These are phyloP conservation scores for Dasypolia templi DNA, from an alignment of 2,888 invertebrate species.

Conservation along the genomic window DNA sequence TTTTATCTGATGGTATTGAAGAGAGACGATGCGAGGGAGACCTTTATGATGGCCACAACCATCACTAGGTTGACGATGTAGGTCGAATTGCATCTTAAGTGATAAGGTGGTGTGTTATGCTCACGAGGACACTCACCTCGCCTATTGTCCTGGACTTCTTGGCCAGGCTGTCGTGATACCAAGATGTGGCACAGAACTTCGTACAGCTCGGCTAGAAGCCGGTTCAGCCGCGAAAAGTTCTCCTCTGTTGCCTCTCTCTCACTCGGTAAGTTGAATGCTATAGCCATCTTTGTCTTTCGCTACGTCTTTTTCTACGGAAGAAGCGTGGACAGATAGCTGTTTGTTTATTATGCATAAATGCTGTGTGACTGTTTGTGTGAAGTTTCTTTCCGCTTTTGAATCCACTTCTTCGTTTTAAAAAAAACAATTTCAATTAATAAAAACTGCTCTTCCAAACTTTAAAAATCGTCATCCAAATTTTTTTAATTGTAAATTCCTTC, in stretches of 20 bases:
- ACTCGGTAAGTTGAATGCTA: slow-evolving; percentile 90
- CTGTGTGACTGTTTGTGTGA: slow-evolving; percentile 76
- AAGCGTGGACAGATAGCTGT: slow-evolving; percentile 86
- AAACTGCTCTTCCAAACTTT: slow-evolving; percentile 39
- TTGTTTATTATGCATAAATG: slow-evolving; percentile 88
- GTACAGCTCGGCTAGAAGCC: slow-evolving; percentile 90
- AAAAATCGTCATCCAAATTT: slow-evolving; percentile 39
- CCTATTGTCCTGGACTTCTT: slow-evolving; percentile 86
- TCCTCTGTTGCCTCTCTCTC: slow-evolving; percentile 90
- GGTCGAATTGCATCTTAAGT: slow-evolving; percentile 91
- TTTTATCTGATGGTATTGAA: slow-evolving; percentile 90
- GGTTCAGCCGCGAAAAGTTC: slow-evolving; percentile 90
- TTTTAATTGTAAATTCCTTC: slow-evolving; percentile 28
- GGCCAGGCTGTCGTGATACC: slow-evolving; percentile 88
- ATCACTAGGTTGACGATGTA: slow-evolving; percentile 90
- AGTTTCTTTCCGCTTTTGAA: slow-evolving; percentile 68
- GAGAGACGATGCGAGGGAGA: slow-evolving; percentile 88
- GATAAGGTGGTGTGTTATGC: slow-evolving; percentile 89
- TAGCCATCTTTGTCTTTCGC: slow-evolving; percentile 88
- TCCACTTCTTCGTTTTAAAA: slow-evolving; percentile 57
- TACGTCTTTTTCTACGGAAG: slow-evolving; percentile 85
- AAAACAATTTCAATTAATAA: slow-evolving; percentile 42
- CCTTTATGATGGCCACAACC: slow-evolving; percentile 89
- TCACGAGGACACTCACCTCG: slow-evolving; percentile 90
- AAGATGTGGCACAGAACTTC: slow-evolving; percentile 90